Evolutionary conservation across 2,888 invertebrate species (phyloP).

Genomic region (Periphyllus acericola): DNA sequence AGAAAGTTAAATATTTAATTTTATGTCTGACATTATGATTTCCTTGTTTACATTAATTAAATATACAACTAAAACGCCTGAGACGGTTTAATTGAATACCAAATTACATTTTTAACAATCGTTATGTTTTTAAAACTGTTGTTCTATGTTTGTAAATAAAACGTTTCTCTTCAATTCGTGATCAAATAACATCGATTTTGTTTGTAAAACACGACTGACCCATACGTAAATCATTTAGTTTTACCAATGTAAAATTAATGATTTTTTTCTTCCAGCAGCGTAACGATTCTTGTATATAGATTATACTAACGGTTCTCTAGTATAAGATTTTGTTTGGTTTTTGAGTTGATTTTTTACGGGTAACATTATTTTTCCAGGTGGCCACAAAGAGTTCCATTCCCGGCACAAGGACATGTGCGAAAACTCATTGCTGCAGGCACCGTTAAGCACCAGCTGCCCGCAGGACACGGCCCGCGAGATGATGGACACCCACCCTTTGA

Average conservation of each 20-base stretch:
- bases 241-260: neutral
- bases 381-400: constrained; percentile 77
- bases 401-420: constrained; percentile 80
- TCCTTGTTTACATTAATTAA: constrained; percentile 15
- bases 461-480: constrained; percentile 68
- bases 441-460: constrained; percentile 65
- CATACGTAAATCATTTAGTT: neutral
- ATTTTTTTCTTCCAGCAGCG: neutral
- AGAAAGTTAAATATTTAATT: neutral
- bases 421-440: constrained; percentile 72
- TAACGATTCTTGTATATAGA: neutral
- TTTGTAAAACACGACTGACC: neutral
- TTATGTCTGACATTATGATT: neutral
- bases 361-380: constrained; percentile 70
- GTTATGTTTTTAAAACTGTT: constrained; percentile 2
- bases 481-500: constrained; percentile 80
- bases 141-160: constrained; percentile 24
- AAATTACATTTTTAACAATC: neutral
- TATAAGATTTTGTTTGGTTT: too few relatives aligned
- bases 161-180: neutral
- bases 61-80: neutral
- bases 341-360: neutral
- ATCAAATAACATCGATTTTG: neutral
- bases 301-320: neutral
- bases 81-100: neutral